Base-by-base conservation (phyloP, 2,113 vertebrate species). In the Chloropsis hardwickii region DNA sequence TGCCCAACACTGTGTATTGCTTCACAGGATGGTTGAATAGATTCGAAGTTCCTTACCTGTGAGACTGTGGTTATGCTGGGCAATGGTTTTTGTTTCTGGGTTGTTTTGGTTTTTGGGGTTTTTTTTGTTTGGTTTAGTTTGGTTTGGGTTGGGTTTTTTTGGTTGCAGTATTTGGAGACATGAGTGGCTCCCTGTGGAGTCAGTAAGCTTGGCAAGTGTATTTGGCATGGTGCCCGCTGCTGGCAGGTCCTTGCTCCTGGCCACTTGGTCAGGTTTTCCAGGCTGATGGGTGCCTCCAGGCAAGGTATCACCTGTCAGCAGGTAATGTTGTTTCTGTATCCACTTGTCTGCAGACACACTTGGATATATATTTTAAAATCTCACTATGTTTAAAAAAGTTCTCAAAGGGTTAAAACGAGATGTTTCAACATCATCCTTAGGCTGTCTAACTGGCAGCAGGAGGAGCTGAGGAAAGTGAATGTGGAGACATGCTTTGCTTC, bases 181-280 rank as follows among this genome's bases (percentile, higher is more conserved):
- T 13, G 5, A 57, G 11, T 39, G 18, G 9, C 7, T 88, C 11
- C 42, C 3, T 15, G 16, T 62, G 51, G 19, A 80, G n/a, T 56
- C 7, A 4, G 2, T 66, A 53, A 45, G 14, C 3, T 58, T 16
- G 14, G 40, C 54, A 42, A 24, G 29, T 62, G 51, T 42, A 40
- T 48, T 66, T 47, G 29, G n/a, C 29, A 57, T 25, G 47, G 11
- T 66, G 28, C 48, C n/a, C 0, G 0, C 28, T 79, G 27, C 42
- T 88, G 80, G 21, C 15, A 22, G 40, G 33, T 67, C 16, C 35
- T 83, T 77, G 23, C 29, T 76, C 14, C 66, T 5, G 4, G 14
- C 25, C 29, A 3, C 14, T 65, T 61, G 31, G 12, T 61, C 42
- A 40, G 14, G 22, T 74, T 24, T 74, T 91, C 70, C n/a, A 66